Conservation (phyloP, 2,113 vertebrate species). For the Bungarus multicinctus region DNA sequence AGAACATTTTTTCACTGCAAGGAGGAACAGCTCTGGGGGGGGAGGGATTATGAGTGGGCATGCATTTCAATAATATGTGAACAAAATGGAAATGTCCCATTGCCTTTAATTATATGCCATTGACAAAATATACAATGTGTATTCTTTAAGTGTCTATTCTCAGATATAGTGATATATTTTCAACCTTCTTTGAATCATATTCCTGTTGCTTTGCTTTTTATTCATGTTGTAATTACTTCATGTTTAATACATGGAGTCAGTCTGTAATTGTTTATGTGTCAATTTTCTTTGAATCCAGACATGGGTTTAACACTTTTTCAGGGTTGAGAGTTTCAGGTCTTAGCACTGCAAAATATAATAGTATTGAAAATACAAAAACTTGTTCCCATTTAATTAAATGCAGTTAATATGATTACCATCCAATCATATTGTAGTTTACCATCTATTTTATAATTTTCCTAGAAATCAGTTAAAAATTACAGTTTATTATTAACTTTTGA, state of each 20-base stretch:
- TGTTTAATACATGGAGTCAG: background rate
- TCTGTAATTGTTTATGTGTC: background rate
- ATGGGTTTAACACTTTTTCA: background rate
- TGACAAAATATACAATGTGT: background rate
- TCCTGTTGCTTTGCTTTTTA: background rate
- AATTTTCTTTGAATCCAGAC: background rate
- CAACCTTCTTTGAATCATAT: background rate
- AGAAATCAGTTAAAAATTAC: background rate
- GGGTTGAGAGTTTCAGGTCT: background rate
- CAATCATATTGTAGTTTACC: background rate
- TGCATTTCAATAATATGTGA: background rate
- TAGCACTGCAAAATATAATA: background rate
- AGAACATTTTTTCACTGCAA: background rate
- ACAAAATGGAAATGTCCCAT: background rate
- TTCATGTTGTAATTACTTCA: background rate
- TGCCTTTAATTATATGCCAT: background rate
- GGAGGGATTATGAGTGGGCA: background rate
- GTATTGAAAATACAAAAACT: background rate
- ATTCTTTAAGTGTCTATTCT: background rate
- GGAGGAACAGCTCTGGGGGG: background rate
- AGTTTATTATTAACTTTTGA: background rate
- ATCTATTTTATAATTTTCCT: background rate
- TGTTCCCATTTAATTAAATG: background rate
- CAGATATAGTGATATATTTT: background rate
- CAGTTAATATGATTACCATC: background rate